Conservation (phyloP, 2,888 invertebrate species). For the Troides helena region DNA sequence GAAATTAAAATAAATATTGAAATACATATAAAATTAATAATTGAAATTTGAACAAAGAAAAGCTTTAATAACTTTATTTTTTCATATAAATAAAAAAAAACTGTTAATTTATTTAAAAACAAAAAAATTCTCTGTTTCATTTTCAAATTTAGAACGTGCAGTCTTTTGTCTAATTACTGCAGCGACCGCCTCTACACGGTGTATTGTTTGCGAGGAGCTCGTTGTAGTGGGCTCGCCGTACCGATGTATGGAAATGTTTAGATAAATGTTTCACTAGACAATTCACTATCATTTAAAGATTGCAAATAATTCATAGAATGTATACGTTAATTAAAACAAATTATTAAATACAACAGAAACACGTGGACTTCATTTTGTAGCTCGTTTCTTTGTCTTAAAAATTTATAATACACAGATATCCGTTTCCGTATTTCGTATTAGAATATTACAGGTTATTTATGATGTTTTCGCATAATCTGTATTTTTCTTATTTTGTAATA, state of each 20-base stretch:
- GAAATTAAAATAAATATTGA: no score
- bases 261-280: neutral
- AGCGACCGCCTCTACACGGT: constrained; percentile 4
- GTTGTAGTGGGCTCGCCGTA: constrained; percentile 6
- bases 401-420: neutral
- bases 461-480: no score
- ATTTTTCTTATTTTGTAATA: no score
- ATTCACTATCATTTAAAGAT: neutral
- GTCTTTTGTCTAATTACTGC: constrained; percentile 28
- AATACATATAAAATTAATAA: no score
- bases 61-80: no score
- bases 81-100: no score
- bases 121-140: constrained; percentile 3
- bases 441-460: no score
- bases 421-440: neutral
- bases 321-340: neutral
- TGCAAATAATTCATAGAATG: neutral
- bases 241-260: constrained; percentile 7
- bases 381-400: neutral
- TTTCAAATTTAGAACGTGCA: constrained; percentile 14
- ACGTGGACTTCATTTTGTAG: neutral
- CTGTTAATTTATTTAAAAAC: neutral
- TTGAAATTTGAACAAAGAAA: no score
- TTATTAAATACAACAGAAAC: neutral
- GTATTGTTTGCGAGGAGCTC: constrained; percentile 14